Evolutionary conservation across 2,113 vertebrate species (phyloP), one percentile per base, ranked within the genome.

Genomic region (Mesitornis unicolor): DNA sequence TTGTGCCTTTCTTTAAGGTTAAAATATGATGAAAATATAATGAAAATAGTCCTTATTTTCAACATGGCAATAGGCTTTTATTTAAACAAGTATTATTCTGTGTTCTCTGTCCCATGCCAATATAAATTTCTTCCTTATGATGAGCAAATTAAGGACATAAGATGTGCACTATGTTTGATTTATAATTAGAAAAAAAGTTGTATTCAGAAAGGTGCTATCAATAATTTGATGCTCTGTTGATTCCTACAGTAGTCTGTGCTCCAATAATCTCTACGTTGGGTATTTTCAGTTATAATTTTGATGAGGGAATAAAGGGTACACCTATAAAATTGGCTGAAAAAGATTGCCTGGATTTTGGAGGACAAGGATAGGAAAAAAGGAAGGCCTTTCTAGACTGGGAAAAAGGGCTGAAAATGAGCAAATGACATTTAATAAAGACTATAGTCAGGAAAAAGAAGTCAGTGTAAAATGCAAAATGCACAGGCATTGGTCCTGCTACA

Each of bases 301-400:
- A 51, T 40, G 25, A 43, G 2, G 2, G 1, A 81, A 26, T 73
- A 59, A 54, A 54, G 3, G 4, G 0, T n/a, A 3, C 4, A 47
- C 1, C 4, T 67, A 47, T 11, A 82, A 75, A 90, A 85, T 4
- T 24, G 11, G 3, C 48, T 56, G 35, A 26, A 82, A 54, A 56
- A 25, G 1, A 43, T 38, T 68, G 11, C 26, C 9, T 47, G 13
- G 1, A 4, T 51, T 87, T 84, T 69, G 36, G 53, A 64, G 31
- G 24, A 60, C 11, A 80, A n/a, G 21, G 28, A 28, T 43, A 60
- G 13, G 8, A 53, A 45, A 50, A 78, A 95, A 33, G 1, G 3
- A 63, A 67, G 8, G 16, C 1, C 3, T 48, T 92, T 88, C 38
- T 57, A 31, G 26, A 31, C 13, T 71, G 56, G 11, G 16, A 19